Conservation (phyloP, 2,113 vertebrate genomes). For the Apteryx owenii region DNA sequence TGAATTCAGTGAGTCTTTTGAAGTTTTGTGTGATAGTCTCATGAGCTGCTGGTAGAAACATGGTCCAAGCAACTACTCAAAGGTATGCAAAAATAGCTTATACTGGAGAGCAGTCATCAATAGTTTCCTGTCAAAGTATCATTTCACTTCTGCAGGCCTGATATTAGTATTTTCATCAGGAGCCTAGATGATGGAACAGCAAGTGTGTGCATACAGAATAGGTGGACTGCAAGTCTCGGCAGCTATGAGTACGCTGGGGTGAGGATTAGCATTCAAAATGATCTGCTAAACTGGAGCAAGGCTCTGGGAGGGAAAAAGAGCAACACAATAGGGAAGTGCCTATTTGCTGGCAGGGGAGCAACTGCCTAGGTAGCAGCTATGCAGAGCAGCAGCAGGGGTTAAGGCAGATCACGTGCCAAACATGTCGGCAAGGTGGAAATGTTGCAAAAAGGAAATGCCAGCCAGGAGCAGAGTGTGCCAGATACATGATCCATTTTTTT, state of each 20-base stretch:
- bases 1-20: neutral
- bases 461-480: neutral
- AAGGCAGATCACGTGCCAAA: neutral
- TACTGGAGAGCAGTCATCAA: neutral
- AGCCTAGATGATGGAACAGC: neutral
- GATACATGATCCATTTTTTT: neutral
- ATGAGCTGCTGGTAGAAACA: neutral
- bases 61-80: neutral
- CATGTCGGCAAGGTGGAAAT: neutral
- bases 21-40: neutral
- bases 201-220: neutral
- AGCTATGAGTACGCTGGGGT: neutral
- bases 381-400: neutral
- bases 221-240: neutral
- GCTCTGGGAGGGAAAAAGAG: neutral
- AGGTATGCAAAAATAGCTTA: neutral
- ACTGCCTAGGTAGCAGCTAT: neutral
- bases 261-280: neutral
- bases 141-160: neutral
- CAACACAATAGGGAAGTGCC: neutral
- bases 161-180: neutral
- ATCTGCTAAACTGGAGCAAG: neutral
- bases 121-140: neutral
- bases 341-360: no score
- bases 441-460: neutral